Evolutionary conservation across 2,797 vertebrate species (phyloP), one percentile per base, ranked within the genome.

Genomic region (Acrossocheilus fasciatus): DNA sequence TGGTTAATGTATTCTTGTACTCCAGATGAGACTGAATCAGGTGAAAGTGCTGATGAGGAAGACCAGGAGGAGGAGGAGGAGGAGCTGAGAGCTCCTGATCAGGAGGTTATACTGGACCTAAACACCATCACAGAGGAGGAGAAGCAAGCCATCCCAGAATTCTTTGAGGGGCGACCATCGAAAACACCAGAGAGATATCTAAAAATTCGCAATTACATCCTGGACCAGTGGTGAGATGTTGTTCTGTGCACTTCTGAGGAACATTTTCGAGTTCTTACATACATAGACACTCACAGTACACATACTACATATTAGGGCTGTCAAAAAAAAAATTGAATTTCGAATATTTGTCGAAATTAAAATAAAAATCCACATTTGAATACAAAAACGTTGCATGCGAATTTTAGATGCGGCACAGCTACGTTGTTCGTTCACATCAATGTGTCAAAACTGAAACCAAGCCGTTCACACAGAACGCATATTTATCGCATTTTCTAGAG

Each of bases 121-220:
- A 95, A 93, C 84, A 81, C 88, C 82, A 97, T 99, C 88, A 93
- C 95, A 1, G 98, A 99, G 80, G 98, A 99, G 74, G 98, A 99
- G 93, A 99, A 98, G 86, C 97, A 99, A 93, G 98, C 98, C 57
- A 97, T 99, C 91, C 96, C 97, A 0, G 98, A 99, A 87, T 99
- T 99, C 93, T 99, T 99, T 92, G 98, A 99, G 89, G 98, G 98
- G 0, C 97, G 98, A 52, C 95, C 96, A 47, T 97, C 98, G 66
- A 99, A 99, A 94, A 99, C 98, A 43, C 98, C 98, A 2, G 98
- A 98, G 82, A 96, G 98, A 93, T 99, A 99, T 89, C 93, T 99
- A 82, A 98, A 97, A 95, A 99, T 99, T 85, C 96, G 98, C 88
- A 99, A 99, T 95, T 99, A 98, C 72, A 99, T 99, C 92, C 94